Conservation (phyloP, 2,797 vertebrate genomes). For the Platalea minor region DNA sequence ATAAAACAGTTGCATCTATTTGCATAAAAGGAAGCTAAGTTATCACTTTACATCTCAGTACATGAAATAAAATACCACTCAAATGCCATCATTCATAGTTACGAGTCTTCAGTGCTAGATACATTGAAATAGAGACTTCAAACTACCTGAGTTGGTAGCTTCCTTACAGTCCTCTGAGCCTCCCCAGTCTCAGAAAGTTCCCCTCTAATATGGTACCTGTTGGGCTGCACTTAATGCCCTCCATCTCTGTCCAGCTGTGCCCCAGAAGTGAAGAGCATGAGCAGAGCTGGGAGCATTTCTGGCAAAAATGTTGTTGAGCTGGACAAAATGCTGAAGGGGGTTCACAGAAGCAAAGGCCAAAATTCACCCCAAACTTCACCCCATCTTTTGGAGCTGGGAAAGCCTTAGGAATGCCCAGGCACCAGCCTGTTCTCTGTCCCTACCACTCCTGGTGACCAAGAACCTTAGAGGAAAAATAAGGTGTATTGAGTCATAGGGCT, state of each 20-base stretch:
- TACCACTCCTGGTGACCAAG: background rate
- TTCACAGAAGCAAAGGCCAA: background rate
- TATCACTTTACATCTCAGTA: background rate
- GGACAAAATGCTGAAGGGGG: background rate
- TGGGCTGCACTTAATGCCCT: background rate
- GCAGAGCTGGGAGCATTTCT: background rate
- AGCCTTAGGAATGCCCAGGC: background rate
- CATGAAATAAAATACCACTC: background rate
- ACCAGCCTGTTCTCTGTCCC: background rate
- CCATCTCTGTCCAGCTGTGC: background rate
- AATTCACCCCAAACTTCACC: background rate
- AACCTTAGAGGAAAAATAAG: background rate
- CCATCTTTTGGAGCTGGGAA: background rate
- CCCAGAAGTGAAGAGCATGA: background rate
- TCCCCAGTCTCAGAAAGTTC: background rate
- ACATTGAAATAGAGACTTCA: background rate
- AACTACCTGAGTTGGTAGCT: background rate
- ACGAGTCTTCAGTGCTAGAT: background rate
- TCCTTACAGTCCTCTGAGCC: background rate
- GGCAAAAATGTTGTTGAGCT: background rate
- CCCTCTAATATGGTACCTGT: background rate
- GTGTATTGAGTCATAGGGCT: background rate
- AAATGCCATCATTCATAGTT: background rate
- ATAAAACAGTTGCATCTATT: background rate
- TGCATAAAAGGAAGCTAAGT: background rate